Conservation (phyloP, 2,797 vertebrate genomes). For the Poeciliopsis paucimaculata region DNA sequence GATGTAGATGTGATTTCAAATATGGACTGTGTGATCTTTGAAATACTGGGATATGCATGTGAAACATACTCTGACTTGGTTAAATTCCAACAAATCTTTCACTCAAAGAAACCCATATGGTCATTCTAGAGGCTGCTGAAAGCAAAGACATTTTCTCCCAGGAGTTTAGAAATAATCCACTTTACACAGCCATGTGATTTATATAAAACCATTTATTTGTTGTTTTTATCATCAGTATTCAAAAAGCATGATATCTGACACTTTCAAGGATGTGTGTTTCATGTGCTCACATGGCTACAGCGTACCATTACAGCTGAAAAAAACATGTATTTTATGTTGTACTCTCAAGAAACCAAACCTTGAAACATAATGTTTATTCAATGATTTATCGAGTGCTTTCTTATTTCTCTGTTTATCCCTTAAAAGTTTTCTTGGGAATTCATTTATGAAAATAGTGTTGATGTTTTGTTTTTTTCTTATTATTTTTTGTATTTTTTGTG, state of each 20-base stretch:
- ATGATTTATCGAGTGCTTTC: constrained; percentile 23
- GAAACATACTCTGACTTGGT: constrained; percentile 61
- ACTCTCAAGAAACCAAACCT: constrained; percentile 17
- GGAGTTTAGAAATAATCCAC: constrained; percentile 56
- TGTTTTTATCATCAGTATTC: constrained; percentile 37
- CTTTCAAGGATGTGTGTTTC: constrained; percentile 6
- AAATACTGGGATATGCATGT: constrained; percentile 53
- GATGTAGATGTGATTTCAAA: constrained; percentile 10
- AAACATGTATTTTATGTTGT: constrained; percentile 18
- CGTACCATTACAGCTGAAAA: constrained; percentile 7
- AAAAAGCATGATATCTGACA: constrained; percentile 26
- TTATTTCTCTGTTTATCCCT: constrained; percentile 14
- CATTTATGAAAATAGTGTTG: constrained; percentile 68
- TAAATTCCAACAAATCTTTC: background rate
- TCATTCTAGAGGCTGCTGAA: constrained; percentile 63
- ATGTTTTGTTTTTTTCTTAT: background rate
- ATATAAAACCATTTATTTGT: constrained; percentile 26
- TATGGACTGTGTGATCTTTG: constrained; percentile 19
- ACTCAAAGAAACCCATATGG: background rate
- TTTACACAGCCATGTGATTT: constrained; percentile 62
- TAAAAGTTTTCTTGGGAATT: constrained; percentile 73
- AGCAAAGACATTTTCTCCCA: constrained; percentile 60
- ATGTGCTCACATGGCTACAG: constrained; percentile 1
- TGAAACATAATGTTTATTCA: constrained; percentile 14
- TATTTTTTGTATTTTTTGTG: constrained; percentile 61